phyloP scores from a whole-genome alignment of 2,113 vertebrate genomes.

The Cathartes aura region DNA sequence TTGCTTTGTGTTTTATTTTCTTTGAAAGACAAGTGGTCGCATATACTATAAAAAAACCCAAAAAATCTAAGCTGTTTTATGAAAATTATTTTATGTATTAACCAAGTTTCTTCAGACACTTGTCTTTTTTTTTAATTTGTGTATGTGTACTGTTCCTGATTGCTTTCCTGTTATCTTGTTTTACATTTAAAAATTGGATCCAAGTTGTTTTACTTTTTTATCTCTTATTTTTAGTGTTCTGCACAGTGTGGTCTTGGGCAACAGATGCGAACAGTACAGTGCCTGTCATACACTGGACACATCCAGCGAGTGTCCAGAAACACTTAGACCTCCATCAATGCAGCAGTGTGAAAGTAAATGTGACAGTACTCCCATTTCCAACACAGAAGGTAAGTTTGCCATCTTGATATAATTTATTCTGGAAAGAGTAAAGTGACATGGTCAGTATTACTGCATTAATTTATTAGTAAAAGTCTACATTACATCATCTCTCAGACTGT shows the following conservation, averaged over 20 bases:
- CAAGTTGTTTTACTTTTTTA: background rate
- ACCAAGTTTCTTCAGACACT: background rate
- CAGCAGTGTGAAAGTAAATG: slow-evolving; percentile 97
- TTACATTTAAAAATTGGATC: background rate
- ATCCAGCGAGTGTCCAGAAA: slow-evolving; percentile 86
- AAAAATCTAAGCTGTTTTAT: background rate
- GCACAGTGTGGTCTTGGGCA: slow-evolving; percentile 93
- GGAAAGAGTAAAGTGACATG: background rate
- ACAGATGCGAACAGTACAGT: slow-evolving; percentile 92
- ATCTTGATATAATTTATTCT: background rate
- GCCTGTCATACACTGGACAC: slow-evolving; percentile 91
- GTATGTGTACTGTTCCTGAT: background rate
- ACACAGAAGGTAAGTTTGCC: slow-evolving; percentile 85
- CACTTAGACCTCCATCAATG: slow-evolving; percentile 85
- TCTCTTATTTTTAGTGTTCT: slow-evolving; percentile 83
- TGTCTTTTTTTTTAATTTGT: background rate
- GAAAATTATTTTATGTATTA: background rate
- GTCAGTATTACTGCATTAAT: background rate
- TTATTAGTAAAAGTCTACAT: background rate
- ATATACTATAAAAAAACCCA: background rate
- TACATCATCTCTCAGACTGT: background rate
- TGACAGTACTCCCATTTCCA: slow-evolving; percentile 88
- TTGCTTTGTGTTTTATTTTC: background rate
- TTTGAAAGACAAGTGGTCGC: background rate
- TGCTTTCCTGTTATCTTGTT: background rate